These are phyloP conservation scores for Agrochola litura DNA, from an alignment of 2,888 invertebrate species.

Conservation along the genomic window DNA sequence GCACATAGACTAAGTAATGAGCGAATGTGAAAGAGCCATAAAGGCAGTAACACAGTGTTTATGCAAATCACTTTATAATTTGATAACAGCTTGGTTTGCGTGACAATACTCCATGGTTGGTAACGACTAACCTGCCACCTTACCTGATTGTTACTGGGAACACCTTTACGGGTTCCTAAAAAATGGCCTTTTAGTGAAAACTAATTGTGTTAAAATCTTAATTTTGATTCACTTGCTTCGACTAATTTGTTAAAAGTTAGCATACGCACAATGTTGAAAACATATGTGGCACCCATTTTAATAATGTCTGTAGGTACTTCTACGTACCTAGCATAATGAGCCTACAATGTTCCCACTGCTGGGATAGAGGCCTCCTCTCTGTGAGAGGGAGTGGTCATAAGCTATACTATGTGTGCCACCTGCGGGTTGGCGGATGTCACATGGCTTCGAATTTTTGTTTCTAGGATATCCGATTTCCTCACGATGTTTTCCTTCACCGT, in stretches of 20 bases:
- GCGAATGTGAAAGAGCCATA: constrained; percentile 37
- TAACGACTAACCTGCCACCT: constrained; percentile 41
- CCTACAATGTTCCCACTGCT: no score
- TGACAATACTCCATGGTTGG: constrained; percentile 51
- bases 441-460: no score
- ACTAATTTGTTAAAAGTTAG: neutral
- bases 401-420: no score
- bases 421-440: no score
- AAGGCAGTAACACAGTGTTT: constrained; percentile 60
- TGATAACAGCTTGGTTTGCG: constrained; percentile 59
- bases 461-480: no score
- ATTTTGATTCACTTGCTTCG: neutral
- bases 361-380: no score
- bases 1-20: neutral
- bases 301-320: neutral
- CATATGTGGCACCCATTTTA: neutral
- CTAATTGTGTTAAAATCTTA: neutral
- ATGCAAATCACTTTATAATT: constrained; percentile 67
- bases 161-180: neutral
- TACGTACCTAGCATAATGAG: no score
- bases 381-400: no score
- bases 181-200: constrained; percentile 7
- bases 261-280: neutral
- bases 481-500: no score
- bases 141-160: constrained; percentile 21